phyloP scores from a whole-genome alignment of 2,113 vertebrate genomes.

The Probosciger aterrimus region DNA sequence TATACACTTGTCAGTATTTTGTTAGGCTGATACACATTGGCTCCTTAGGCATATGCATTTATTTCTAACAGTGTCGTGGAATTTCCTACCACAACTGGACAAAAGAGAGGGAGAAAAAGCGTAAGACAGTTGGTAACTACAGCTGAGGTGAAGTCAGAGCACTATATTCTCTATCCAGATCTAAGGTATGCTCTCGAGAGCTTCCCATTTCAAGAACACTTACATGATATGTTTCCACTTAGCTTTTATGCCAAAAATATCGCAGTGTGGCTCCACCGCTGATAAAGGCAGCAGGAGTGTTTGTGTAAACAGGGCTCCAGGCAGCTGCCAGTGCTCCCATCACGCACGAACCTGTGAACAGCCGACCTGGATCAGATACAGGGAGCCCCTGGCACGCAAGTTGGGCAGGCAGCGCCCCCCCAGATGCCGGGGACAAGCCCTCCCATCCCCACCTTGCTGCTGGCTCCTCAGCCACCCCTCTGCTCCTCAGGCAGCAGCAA shows the following conservation, averaged over 20 bases:
- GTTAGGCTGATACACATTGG: not conserved
- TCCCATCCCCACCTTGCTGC: not conserved
- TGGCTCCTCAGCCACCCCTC: rapidly evolving
- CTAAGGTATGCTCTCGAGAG: constrained; percentile 31
- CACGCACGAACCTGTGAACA: not conserved
- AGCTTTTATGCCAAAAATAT: constrained; percentile 53
- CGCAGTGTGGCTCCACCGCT: rapidly evolving
- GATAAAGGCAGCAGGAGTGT: constrained; percentile 5
- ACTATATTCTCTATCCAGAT: not conserved
- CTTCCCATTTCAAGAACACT: constrained; percentile 41
- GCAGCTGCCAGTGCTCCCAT: not conserved
- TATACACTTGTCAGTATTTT: not conserved
- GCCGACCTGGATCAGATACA: rapidly evolving
- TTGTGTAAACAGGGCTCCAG: not conserved
- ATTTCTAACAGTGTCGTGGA: not conserved
- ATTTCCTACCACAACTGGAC: not conserved
- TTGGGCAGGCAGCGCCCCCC: not conserved
- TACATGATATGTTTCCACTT: not conserved
- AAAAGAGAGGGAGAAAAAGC: not conserved
- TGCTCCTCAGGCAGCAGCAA: not conserved
- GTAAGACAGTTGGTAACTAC: not conserved
- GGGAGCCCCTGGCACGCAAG: not conserved
- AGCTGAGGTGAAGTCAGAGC: not conserved
- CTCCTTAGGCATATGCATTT: not conserved
- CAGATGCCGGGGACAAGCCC: not conserved